phyloP scores from a whole-genome alignment of 1,140 invertebrate species.

The Atta texana region DNA sequence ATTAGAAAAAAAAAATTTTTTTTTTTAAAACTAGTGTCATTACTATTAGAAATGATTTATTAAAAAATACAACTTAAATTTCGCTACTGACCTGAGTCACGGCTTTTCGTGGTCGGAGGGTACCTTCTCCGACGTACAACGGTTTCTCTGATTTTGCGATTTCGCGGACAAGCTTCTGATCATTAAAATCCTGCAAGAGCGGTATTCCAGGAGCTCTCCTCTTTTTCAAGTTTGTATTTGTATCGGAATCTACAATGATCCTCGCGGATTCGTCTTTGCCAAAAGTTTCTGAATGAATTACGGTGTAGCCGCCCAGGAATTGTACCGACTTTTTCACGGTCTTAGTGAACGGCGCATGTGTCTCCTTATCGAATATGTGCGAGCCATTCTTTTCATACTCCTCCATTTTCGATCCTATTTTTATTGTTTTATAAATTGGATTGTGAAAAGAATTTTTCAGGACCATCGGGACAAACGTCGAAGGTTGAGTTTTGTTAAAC shows the following conservation, averaged over 20 bases:
- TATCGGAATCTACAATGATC: neutral
- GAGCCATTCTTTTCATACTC: neutral
- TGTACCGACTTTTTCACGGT: slow-evolving; percentile 79
- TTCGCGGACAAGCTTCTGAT: slow-evolving; percentile 2
- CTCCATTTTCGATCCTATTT: neutral
- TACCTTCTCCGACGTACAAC: slow-evolving; percentile 15
- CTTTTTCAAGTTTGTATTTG: slow-evolving; percentile 25
- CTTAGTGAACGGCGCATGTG: neutral
- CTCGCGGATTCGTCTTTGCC: slow-evolving; percentile 9
- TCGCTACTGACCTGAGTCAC: slow-evolving; percentile 59
- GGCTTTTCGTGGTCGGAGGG: slow-evolving; percentile 41
- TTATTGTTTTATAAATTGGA: neutral
- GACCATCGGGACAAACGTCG: neutral
- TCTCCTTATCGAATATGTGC: neutral
- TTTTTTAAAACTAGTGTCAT: no score
- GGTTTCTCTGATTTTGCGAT: neutral
- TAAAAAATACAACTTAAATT: neutral
- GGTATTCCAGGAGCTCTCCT: slow-evolving; percentile 44
- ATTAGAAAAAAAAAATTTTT: no score
- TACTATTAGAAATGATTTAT: neutral
- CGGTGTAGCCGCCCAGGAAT: slow-evolving; percentile 78
- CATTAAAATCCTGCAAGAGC: neutral
- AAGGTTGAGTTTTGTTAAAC: slow-evolving; percentile 2
- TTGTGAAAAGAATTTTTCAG: neutral
- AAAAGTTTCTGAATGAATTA: slow-evolving; percentile 64